A percentile compares a stretch with the other conserved stretches of the same genome.
Evolutionary conservation across 2,113 vertebrate species (phyloP).

Genomic region (Chlamydotis undulata): DNA sequence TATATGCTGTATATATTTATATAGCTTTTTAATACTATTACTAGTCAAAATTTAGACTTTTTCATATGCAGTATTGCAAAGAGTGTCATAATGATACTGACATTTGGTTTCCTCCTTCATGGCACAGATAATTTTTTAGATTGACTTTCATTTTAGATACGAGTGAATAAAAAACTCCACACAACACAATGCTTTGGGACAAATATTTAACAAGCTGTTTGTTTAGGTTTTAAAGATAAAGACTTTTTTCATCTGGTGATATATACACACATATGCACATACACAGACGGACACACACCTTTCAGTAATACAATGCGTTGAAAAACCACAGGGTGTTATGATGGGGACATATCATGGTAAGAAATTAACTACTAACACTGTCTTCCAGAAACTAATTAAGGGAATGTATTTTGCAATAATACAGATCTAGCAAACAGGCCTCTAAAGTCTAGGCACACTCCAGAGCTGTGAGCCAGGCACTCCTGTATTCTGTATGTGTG

Average conservation of each 20-base stretch:
- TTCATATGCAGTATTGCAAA: constrained; percentile 27
- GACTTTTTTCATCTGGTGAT: not conserved
- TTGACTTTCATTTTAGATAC: not conserved
- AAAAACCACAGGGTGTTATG: constrained; percentile 35
- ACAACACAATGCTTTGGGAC: not conserved
- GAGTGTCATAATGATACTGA: not conserved
- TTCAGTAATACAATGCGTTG: not conserved
- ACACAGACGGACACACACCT: not conserved
- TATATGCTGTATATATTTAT: constrained; percentile 75
- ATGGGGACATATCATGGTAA: constrained; percentile 19
- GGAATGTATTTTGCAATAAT: constrained; percentile 72
- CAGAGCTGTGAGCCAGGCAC: constrained; percentile 23
- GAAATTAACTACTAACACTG: constrained; percentile 52
- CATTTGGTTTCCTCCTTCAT: not conserved
- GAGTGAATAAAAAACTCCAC: not conserved
- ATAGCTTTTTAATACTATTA: constrained; percentile 68
- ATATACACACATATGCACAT: not conserved
- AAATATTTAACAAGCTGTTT: constrained; percentile 3
- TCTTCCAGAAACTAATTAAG: constrained; percentile 66
- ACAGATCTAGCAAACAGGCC: constrained; percentile 53
- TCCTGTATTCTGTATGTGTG: constrained; percentile 60
- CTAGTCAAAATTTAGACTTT: constrained; percentile 47
- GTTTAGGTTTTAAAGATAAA: constrained; percentile 13
- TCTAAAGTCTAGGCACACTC: constrained; percentile 14
- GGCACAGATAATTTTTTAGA: not conserved